Base-by-base conservation (phyloP, 2,113 vertebrate genomes). In the Myiozetetes cayanensis region DNA sequence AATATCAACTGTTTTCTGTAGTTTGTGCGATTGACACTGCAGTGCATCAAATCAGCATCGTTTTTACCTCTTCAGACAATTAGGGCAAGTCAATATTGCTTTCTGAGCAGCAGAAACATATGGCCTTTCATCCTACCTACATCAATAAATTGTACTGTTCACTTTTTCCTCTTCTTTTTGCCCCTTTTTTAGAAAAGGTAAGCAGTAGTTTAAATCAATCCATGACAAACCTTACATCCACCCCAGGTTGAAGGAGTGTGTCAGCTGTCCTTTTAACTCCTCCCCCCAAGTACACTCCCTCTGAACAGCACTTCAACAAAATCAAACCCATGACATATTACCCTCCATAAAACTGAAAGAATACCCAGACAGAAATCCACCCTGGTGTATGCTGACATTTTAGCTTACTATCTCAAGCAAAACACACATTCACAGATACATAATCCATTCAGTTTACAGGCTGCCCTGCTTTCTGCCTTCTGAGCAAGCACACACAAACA, bases 1-100 rank as follows among this genome's bases (percentile, higher is more conserved):
- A 77, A 30, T 0, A 0, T 28, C 19, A 56, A 15, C 31, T 85
- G 19, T 22, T 87, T 61, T 65, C 39, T 6, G 0, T 3, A 43
- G 28, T 53, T 43, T 20, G 25, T 27, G 37, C 37, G 33, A 39
- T 62, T 70, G 41, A 39, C 23, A 83, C 12, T 4, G 61, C 53
- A 63, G 44, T 12, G 15, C 37, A 75, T 49, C 37, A 44, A 31
- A 56, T 24, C 47, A 62, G 23, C 24, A 63, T 18, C 33, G 8
- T 21, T 93, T 75, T 49, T 33, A 66, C 49, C 52, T 62, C 59
- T 47, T 70, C 11, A 46, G 12, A 53, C 33, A 83, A 63, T 16
- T 6, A 80, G 19, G 44, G 11, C 19, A 70, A 77, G 13, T 46
- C 53, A 83, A 44, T 14, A 31, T 8, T 5, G 8, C 17, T 71